Evolutionary conservation across 1,140 invertebrate genomes (phyloP), one percentile per base, ranked within the genome.

Genomic region (Schlechtendalia chinensis): DNA sequence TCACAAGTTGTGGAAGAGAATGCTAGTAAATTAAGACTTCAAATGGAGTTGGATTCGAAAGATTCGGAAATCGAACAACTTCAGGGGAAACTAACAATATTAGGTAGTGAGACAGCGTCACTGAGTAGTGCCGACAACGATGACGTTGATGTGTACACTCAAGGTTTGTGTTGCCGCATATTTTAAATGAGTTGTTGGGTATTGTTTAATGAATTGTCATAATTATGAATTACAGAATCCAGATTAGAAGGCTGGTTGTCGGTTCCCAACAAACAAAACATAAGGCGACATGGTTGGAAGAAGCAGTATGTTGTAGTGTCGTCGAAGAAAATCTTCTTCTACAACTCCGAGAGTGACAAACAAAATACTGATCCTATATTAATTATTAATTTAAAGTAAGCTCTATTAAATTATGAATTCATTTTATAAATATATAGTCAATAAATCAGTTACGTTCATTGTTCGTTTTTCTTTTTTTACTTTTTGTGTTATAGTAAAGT

Each of bases 271-370:
- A 97, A 97, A 85, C 94, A 96, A 86, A 98, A 98, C 85, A 97
- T 97, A 80, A 91, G 94, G 81, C 89, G 95, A 80, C 95, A 98
- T 86, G 96, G 96, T 39, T 99, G 97, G 97, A 95, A 94, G 86
- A 96, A 96, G 83, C 96, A 98, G 86, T 98, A 95, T 86, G 96
- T 98, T 8, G 96, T 98, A 29, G 96, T 98, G 19, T 97, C 95
- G 22, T 97, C 94, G 81, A 93, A 94, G 84, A 98, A 98, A 87
- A 97, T 99, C 79, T 95, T 98, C 65, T 99, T 99, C 88, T 99
- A 98, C 85, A 97, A 98, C 87, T 93, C 92, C 29, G 96, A 98
- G 87, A 93, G 89, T 84, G 96, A 98, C 85, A 97, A 97, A 86
- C 91, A 94, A 86, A 97, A 98, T 84, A 93, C 95, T 16, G 95